phyloP scores from a whole-genome alignment of 2,797 vertebrate genomes.

The Hylomyscus alleni region DNA sequence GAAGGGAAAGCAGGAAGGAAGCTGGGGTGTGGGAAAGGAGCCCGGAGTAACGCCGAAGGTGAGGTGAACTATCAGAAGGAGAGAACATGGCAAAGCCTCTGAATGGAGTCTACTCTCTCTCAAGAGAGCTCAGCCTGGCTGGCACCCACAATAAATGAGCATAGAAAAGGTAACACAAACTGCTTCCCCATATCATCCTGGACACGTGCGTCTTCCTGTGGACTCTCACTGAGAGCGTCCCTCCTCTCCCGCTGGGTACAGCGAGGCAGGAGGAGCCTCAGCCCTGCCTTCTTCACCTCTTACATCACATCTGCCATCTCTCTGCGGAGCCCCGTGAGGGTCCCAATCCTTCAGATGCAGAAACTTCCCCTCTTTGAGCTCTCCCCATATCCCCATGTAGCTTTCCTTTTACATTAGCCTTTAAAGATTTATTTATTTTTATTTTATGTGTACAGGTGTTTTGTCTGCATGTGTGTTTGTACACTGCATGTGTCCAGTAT shows the following conservation, averaged over 20 bases:
- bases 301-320: fast-evolving
- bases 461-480: background rate
- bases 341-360: background rate
- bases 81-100: background rate
- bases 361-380: background rate
- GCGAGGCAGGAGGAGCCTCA: too few relatives aligned
- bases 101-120: background rate
- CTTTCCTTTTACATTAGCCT: background rate
- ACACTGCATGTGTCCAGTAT: background rate
- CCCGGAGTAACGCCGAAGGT: background rate
- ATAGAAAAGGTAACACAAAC: background rate
- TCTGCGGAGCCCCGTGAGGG: background rate
- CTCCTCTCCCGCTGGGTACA: background rate
- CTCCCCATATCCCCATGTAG: background rate
- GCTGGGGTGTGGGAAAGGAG: background rate
- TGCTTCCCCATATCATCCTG: background rate
- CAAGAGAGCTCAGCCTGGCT: background rate
- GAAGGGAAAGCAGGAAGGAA: background rate
- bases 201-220: fast-evolving
- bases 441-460: too few relatives aligned
- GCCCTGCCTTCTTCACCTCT: background rate
- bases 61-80: background rate
- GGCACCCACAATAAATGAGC: fast-evolving
- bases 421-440: background rate
- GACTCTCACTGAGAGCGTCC: background rate